These are phyloP conservation scores for Premnoplex brunnescens DNA, from an alignment of 2,797 vertebrate genomes.

Conservation along the genomic window DNA sequence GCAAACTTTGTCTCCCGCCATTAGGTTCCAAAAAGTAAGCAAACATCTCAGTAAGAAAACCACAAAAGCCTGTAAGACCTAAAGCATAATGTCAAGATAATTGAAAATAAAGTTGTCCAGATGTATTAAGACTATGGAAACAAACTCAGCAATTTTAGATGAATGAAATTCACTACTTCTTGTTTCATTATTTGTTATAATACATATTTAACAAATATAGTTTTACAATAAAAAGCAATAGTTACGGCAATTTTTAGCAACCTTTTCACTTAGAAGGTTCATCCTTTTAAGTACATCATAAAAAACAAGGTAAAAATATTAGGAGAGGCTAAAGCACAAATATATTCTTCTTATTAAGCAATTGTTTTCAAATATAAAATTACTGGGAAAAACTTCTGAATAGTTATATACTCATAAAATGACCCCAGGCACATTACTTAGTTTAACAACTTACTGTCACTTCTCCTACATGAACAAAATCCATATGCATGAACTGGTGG, in stretches of 20 bases:
- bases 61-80: background rate
- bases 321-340: background rate
- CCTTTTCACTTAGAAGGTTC: background rate
- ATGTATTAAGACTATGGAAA: background rate
- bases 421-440: background rate
- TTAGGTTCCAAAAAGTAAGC: background rate
- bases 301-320: background rate
- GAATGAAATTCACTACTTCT: background rate
- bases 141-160: background rate
- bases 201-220: background rate
- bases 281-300: background rate
- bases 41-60: background rate
- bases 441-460: constrained; percentile 4
- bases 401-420: background rate
- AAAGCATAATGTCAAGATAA: background rate
- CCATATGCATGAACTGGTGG: background rate
- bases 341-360: background rate
- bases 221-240: background rate
- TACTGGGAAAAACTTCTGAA: background rate
- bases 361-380: background rate
- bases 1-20: background rate
- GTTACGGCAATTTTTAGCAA: background rate
- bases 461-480: constrained; percentile 1
- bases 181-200: background rate
- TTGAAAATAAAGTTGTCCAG: background rate